A percentile compares a stretch with the other conserved stretches of the same genome.
phyloP scores from a whole-genome alignment of 1,140 invertebrate genomes.

The Drosophila ambigua region DNA sequence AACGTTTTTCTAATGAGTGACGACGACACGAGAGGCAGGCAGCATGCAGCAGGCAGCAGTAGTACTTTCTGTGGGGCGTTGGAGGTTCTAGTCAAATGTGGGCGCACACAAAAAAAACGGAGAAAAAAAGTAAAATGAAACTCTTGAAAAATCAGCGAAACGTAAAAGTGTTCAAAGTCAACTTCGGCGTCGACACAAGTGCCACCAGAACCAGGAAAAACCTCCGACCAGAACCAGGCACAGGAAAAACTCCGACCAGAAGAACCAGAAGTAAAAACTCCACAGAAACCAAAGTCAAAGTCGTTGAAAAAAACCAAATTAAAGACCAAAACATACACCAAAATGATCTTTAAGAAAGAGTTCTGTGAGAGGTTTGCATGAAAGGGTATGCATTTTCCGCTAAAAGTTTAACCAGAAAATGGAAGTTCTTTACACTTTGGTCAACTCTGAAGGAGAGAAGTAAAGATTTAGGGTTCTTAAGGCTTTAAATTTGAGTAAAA shows the following conservation, averaged over 20 bases:
- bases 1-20: slow-evolving; percentile 82
- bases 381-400: background rate
- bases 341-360: slow-evolving; percentile 28
- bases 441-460: no score
- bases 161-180: slow-evolving; percentile 83
- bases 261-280: slow-evolving; percentile 16
- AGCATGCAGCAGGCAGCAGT: slow-evolving; percentile 18
- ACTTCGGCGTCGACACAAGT: slow-evolving; percentile 67
- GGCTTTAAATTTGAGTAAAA: no score
- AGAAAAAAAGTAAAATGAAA: slow-evolving; percentile 49
- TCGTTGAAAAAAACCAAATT: slow-evolving; percentile 32
- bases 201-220: slow-evolving; percentile 25
- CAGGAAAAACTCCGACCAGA: background rate
- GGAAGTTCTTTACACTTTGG: background rate
- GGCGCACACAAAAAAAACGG: slow-evolving; percentile 19
- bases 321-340: slow-evolving; percentile 18
- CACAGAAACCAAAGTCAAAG: slow-evolving; percentile 14
- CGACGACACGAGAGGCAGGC: slow-evolving; percentile 47
- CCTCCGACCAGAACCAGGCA: background rate
- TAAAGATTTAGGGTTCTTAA: no score
- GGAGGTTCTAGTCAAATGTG: slow-evolving; percentile 66
- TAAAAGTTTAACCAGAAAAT: slow-evolving; percentile 10
- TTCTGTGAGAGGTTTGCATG: background rate
- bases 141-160: slow-evolving; percentile 81
- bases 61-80: slow-evolving; percentile 7